Percentiles rank a stretch among this genome's conserved stretches.
Conservation (phyloP, 2,113 vertebrate genomes). For the Peromyscus polionotus region DNA sequence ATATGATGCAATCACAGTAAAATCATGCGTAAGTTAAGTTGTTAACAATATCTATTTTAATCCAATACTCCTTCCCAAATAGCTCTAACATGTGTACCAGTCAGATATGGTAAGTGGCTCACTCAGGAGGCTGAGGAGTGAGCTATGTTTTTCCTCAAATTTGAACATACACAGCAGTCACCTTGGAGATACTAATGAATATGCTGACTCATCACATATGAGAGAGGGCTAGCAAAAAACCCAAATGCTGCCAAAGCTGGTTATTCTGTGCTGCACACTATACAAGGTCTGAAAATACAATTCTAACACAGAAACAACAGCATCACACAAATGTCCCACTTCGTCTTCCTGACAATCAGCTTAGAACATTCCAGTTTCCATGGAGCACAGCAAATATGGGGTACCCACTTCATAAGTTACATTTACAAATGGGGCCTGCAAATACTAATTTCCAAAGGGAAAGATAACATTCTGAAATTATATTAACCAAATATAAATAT, state of each 20-base stretch:
- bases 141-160: not conserved
- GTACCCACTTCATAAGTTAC: not conserved
- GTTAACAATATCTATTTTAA: not conserved
- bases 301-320: not conserved
- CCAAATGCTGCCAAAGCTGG: not conserved
- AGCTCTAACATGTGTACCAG: not conserved
- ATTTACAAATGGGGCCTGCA: not conserved
- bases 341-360: not conserved
- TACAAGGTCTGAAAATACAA: not conserved
- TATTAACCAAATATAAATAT: constrained; percentile 4
- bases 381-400: not conserved
- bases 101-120: not conserved
- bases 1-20: not conserved
- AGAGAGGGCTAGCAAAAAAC: not conserved
- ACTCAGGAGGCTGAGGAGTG: not conserved
- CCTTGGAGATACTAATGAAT: not conserved
- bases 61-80: not conserved
- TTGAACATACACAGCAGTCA: not conserved
- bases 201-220: not conserved
- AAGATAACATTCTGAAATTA: not conserved
- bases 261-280: not conserved
- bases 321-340: not conserved
- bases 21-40: constrained; percentile 6
- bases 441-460: not conserved
- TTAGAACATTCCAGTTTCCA: not conserved